Evolutionary conservation across 2,113 vertebrate genomes (phyloP), one percentile per base, ranked within the genome.

Genomic region (Podiceps cristatus): DNA sequence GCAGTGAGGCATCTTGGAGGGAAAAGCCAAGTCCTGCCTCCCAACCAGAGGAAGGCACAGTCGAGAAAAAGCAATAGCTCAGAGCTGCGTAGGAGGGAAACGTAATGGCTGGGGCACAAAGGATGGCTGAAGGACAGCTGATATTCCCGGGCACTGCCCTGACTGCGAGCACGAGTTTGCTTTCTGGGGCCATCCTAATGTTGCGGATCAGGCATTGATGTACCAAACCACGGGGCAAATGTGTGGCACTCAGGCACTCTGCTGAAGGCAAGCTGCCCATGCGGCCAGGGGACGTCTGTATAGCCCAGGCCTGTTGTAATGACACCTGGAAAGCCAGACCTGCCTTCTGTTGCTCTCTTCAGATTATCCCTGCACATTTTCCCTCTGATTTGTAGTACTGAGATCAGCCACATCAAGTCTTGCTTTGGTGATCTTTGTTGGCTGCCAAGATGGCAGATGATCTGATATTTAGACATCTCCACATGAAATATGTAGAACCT

Each of bases 1-100:
- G 62, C 42, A 73, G 50, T 28, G 44, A 90, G 62, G 35, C 45
- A 73, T 18, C 86, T 78, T 2, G 0, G 45, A 79, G 37, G 76
- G 58, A 93, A 87, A 93, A 86, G 69, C 50, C 42, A 93, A 76
- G n/a, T 88, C 42, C 35, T 89, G 47, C 44, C 69, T 93, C 62
- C 42, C n/a, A 47, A 10, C 5, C 49, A 88, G 58, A 78, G 66
- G 10, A 68, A 85, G 82, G 60, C 72, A 81, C 18, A 71, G 56
- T 37, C 0, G 0, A 71, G 62, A 78, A 47, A 88, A 58, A 74
- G 18, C 29, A 81, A 11, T 3, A 71, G 18, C 44, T 88, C 52
- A 81, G 52, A 88, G 29, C 35, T 52, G 23, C 2, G 5, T 44
- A 58, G 76, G 66, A 84, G 17, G 35, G 47, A 84, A 91, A 68